Percentiles rank a stretch among this genome's conserved stretches.
phyloP scores from a whole-genome alignment of 2,888 invertebrate genomes.

The Diarsia rubi region DNA sequence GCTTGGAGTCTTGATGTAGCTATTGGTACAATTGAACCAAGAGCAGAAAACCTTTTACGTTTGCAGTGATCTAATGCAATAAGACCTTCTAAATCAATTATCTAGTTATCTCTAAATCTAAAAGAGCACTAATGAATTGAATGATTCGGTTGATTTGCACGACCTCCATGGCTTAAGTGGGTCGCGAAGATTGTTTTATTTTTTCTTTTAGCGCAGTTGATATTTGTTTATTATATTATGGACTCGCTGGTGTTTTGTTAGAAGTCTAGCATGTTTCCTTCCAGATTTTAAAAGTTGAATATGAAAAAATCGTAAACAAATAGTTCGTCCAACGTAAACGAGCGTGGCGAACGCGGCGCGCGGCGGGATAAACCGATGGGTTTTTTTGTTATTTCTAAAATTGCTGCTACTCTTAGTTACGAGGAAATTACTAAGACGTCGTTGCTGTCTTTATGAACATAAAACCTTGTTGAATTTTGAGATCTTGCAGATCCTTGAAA shows the following conservation, averaged over 20 bases:
- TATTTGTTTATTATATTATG: conserved; percentile 38
- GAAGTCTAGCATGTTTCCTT: conserved; percentile 61
- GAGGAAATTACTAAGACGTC: conserved; percentile 68
- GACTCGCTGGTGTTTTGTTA: conserved; percentile 45
- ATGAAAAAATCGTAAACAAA: conserved; percentile 83
- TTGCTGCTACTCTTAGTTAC: conserved; percentile 60
- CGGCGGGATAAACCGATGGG: conserved; percentile 81
- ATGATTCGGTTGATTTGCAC: conserved; percentile 64
- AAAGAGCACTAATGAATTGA: conserved; percentile 58
- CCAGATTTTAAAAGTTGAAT: conserved; percentile 49
- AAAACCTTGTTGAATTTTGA: conserved; percentile 18
- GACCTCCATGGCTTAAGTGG: conserved; percentile 62
- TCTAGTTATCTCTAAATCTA: conserved; percentile 37
- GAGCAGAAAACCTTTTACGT: conserved; percentile 29
- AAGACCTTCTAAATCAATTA: conserved; percentile 50
- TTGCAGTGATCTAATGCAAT: conserved; percentile 32
- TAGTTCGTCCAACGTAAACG: conserved; percentile 72
- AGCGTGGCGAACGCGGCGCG: conserved; percentile 74
- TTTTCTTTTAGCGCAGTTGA: conserved; percentile 26
- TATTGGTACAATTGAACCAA: conserved; percentile 18
- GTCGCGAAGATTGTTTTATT: conserved; percentile 57
- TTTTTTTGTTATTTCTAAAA: conserved; percentile 75
- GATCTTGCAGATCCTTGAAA: not conserved
- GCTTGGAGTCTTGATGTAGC: not conserved
- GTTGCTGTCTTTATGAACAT: conserved; percentile 23